Conservation (phyloP, 2,113 vertebrate genomes). For the Prochilodus magdalenae region DNA sequence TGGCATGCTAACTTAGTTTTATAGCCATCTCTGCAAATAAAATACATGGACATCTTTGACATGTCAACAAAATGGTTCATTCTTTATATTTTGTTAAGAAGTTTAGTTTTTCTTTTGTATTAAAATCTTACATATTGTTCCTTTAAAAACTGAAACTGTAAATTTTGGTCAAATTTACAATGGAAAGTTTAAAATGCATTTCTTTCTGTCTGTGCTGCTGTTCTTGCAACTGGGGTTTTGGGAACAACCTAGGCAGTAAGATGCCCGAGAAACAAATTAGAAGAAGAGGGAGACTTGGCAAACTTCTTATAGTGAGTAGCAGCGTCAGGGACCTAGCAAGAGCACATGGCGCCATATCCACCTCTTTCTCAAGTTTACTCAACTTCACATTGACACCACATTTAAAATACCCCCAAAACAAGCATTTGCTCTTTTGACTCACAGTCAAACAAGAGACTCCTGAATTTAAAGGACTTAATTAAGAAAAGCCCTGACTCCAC, state of each 20-base stretch:
- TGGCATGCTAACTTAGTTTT: no score
- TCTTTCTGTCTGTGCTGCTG: neutral
- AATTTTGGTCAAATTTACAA: neutral
- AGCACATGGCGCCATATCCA: neutral
- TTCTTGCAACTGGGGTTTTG: neutral
- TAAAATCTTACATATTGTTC: no score
- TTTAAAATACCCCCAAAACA: neutral
- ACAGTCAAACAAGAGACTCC: neutral
- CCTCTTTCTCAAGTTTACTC: neutral
- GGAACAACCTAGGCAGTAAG: neutral
- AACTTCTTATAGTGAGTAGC: neutral
- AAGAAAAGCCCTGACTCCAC: slow-evolving; percentile 48
- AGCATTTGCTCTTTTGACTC: neutral
- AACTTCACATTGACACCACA: neutral
- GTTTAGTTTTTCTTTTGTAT: no score
- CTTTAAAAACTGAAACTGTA: neutral
- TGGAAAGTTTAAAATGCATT: no score
- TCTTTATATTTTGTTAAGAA: no score
- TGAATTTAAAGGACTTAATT: slow-evolving; percentile 20
- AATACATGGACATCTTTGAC: no score
- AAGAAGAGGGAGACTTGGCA: neutral
- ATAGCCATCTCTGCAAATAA: no score
- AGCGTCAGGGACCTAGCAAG: neutral
- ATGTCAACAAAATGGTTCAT: no score
- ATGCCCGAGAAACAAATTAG: neutral